Base-by-base conservation (phyloP, 64 coral and sea anemone species). In the Dendronephthya gigantea region DNA sequence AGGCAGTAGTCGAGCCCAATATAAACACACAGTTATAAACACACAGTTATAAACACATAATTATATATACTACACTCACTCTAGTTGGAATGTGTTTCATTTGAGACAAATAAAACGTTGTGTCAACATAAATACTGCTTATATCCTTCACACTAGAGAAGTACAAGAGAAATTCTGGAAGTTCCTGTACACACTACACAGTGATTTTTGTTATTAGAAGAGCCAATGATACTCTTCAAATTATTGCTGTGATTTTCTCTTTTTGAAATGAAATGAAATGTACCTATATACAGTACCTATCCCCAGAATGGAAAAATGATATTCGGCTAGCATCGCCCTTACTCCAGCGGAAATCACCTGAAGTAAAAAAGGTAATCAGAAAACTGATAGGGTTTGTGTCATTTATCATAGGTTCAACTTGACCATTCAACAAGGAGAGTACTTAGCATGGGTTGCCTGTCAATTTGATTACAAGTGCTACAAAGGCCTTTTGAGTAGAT, bases 101-200 rank as follows among this genome's bases (percentile, higher is more conserved):
- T 50, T 90, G 88, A 82, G 95, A 92, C 16, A 98, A 66, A 84
- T 90, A 98, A n/a, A 98, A 98, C 12, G 95, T 98, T 58, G 95
- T 98, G 70, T 98, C 95, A 86, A 93, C 39, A 32, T 98, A 98
- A 88, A 98, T 40, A 68, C 95, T 98, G 7, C 85, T 87, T 74
- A 98, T 82, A 74, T 90, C 85, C 72, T 93, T 98, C 6, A 98
- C 85, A 34, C 95, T 98, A 82, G 39, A 82, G 65, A 84, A 89
- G 4, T 37, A 85, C 68, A 27, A 25, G 1, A 41, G 33, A 59
- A 85, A 35, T 82, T 15, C n/a, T n/a, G n/a, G n/a, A n/a, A n/a
- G n/a, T n/a, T n/a, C n/a, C n/a, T n/a, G n/a, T n/a, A n/a, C n/a
- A n/a, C n/a, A n/a, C n/a, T n/a, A n/a, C n/a, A n/a, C n/a, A n/a